Percentiles rank a stretch among this genome's conserved stretches.
These are phyloP conservation scores for Vidua chalybeata DNA, from an alignment of 2,113 vertebrate species.

Conservation along the genomic window DNA sequence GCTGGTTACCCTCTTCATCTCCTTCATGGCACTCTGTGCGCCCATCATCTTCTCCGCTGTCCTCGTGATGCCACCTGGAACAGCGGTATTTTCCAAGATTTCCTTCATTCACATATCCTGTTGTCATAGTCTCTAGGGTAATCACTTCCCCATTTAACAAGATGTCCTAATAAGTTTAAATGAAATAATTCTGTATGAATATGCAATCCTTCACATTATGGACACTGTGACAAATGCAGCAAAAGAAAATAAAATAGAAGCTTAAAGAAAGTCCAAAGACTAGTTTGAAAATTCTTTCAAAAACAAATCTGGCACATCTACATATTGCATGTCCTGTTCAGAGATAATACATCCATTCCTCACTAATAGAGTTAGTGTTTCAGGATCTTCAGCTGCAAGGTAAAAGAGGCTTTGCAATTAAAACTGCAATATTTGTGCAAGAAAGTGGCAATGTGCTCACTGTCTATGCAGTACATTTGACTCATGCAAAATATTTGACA, in stretches of 20 bases:
- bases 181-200: not conserved
- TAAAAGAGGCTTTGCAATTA: not conserved
- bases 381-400: not conserved
- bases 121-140: constrained; percentile 84
- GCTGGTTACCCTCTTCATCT: constrained; percentile 75
- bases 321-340: not conserved
- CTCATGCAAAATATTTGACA: not conserved
- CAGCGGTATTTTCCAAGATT: constrained; percentile 67
- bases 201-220: not conserved
- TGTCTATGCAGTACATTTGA: not conserved
- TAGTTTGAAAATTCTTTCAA: not conserved
- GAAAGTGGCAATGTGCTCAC: not conserved
- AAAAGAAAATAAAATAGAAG: not conserved
- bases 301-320: not conserved
- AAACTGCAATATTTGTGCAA: not conserved
- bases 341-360: not conserved
- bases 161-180: not conserved
- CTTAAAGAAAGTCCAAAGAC: not conserved
- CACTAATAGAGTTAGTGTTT: not conserved
- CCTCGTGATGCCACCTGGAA: constrained; percentile 79
- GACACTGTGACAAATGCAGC: not conserved
- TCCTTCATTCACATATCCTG: constrained; percentile 77
- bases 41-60: constrained; percentile 79
- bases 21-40: constrained; percentile 67
- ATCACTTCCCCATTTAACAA: constrained; percentile 70